These are phyloP conservation scores for Phyllostomus discolor DNA, from an alignment of 2,113 vertebrate genomes.

Conservation along the genomic window DNA sequence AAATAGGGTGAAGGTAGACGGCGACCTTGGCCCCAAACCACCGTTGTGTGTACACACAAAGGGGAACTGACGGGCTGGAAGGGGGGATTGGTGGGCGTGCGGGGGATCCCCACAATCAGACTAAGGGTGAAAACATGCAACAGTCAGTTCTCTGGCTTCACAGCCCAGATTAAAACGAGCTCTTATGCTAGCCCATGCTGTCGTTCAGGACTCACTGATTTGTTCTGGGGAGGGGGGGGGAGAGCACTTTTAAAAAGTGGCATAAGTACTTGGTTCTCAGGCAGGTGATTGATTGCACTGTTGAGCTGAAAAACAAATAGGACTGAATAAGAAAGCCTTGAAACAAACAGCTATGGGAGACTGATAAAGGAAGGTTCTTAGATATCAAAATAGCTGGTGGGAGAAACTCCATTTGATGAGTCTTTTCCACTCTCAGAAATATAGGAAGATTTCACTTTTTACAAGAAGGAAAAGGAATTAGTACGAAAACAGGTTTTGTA, in stretches of 20 bases:
- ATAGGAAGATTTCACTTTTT: constrained; percentile 24
- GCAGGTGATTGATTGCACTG: constrained; percentile 1
- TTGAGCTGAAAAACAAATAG: constrained; percentile 37
- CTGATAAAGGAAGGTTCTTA: neutral
- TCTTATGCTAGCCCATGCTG: neutral
- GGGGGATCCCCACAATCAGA: neutral
- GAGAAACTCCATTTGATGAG: constrained; percentile 9
- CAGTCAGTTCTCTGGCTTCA: constrained; percentile 26
- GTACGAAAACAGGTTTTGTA: constrained; percentile 62
- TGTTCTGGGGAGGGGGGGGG: neutral
- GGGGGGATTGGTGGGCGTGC: neutral
- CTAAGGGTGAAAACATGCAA: constrained; percentile 4
- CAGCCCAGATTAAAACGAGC: neutral
- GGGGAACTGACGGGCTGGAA: neutral
- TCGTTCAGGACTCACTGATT: constrained; percentile 9
- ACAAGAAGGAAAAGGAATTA: constrained; percentile 36
- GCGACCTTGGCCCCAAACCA: neutral
- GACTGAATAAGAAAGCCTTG: neutral
- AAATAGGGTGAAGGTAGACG: neutral
- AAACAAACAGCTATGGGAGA: neutral
- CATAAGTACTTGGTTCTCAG: constrained; percentile 4
- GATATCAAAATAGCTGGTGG: neutral
- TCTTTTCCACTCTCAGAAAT: neutral
- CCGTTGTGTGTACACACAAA: constrained; percentile 33
- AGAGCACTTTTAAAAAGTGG: constrained; percentile 24